Evolutionary conservation across 1,140 invertebrate species (phyloP), one percentile per base, ranked within the genome.

Genomic region (Charaxes varanes): DNA sequence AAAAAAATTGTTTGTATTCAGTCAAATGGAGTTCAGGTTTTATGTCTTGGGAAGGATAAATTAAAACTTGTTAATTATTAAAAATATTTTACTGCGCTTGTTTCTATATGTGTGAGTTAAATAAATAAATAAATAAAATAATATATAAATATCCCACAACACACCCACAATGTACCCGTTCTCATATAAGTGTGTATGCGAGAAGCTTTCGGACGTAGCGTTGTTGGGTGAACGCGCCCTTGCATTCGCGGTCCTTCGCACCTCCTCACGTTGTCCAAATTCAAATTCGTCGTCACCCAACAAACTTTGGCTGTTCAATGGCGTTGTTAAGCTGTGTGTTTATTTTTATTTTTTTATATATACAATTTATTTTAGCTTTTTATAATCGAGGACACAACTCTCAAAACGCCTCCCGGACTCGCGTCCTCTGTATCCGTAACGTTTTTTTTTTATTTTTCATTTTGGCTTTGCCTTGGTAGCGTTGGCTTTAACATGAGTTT

Each of bases 381-480:
- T 62, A 48, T 48, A 46, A 36, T 35, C 33, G 53, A 62, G 59
- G 54, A 59, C 53, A 40, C 47, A 48, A 56, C 34, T 52, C 54
- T 56, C 55, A 47, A 62, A 58, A 56, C 68, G 76, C 79, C 78
- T 83, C 76, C 74, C 54, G 74, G 76, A 79, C 73, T 67, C 76
- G 66, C 62, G 62, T 83, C 79, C 76, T 56, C 74, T 69, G 74
- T 79, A 64, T 71, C 74, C 79, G 79, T 83, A 83, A 83, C 72
- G 79, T 81, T 80, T 67, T 63, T 71, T 68, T 62, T 69, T n/a
- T n/a, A n/a, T n/a, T n/a, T 67, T 71, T 77, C 70, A 66, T 79
- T 83, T 76, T 61, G 56, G 79, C 79, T 83, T 83, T 71, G 79
- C 71, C 73, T 83, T 78, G 72, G 79, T 83, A 83, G 71, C 61